Conservation (phyloP, 2,797 vertebrate species). For the Aeoliscus strigatus region DNA sequence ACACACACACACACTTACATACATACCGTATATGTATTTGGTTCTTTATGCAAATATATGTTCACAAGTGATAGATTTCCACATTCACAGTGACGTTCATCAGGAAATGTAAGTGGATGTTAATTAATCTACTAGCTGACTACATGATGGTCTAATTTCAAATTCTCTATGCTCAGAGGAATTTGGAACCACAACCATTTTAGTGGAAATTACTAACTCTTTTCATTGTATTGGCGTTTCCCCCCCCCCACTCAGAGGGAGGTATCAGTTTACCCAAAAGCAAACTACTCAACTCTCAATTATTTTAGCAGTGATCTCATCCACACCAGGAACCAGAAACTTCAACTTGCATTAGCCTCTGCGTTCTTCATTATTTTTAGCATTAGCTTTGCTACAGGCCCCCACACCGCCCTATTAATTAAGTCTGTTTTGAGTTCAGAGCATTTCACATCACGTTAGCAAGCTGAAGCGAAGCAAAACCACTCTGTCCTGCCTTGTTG, state of each 20-base stretch:
- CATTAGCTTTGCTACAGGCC: conserved; percentile 42
- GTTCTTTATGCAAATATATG: background rate
- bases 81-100: conserved; percentile 4
- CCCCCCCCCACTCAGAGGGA: conserved; percentile 30
- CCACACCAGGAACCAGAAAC: conserved; percentile 42
- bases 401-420: conserved; percentile 48
- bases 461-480: conserved; percentile 47
- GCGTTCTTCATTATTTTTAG: conserved; percentile 43
- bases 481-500: conserved; percentile 55
- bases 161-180: conserved; percentile 2
- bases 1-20: background rate
- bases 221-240: background rate
- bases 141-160: background rate
- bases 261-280: conserved; percentile 55
- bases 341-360: conserved; percentile 44
- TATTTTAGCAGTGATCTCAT: conserved; percentile 65
- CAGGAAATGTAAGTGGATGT: background rate
- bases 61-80: background rate
- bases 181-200: background rate
- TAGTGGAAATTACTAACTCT: conserved; percentile 3
- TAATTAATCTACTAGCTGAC: conserved; percentile 1
- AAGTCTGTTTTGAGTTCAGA: conserved; percentile 41
- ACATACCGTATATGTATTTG: conserved; percentile 4
- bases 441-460: conserved; percentile 52
- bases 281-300: conserved; percentile 69